Base-by-base conservation (phyloP, 2,888 invertebrate genomes). In the Drosophila nigricruria region DNA sequence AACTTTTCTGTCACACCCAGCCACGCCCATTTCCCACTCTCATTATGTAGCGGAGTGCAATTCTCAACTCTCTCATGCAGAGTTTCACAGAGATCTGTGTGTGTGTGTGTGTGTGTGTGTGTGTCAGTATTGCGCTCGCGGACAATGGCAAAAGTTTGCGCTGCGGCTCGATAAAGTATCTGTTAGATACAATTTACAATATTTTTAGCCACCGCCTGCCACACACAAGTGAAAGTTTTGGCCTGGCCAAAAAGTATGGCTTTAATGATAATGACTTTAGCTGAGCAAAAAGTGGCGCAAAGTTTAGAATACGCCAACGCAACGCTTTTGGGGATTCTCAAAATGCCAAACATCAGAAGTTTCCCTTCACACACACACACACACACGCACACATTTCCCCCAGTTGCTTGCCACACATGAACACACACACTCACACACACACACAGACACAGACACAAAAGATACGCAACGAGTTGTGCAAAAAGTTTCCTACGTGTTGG, bases 211-310 rank as follows among this genome's bases (percentile, higher is more conserved):
- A 61, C 59, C 74, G 58, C 60, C 45, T 60, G 53, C 57, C 63
- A 32, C 63, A 60, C 70, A 60, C 70, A 69, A 85, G 85, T 72
- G 85, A 83, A 83, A 88, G 88, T 88, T 83, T 61, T 71, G 42
- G 67, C 72, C 67, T 63, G 61, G 59, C 68, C 73, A 71, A 85
- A 85, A 81, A 88, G 88, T 79, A 88, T 85, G 69, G 78, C 88
- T 88, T 85, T 85, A 85, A 85, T 85, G 85, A 85, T 85, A 85
- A 85, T 85, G 85, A 85, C 88, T 88, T 88, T 82, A 82, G 88
- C 80, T 60, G 75, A 71, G 77, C 73, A 79, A 80, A 88, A 88
- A 88, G 78, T 85, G 68, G 85, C 78, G 73, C 78, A 78, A 86
- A 88, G 84, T 78, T 85, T 88, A 83, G 81, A 88, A 85, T 83